Evolutionary conservation across 1,140 invertebrate species (phyloP).

Genomic region (honey bee (Apis mellifera)): Amel_HAv3.1 CM009931.2:16969501-16970000

Average conservation of each 20-base stretch:
- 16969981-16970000: too few species aligned
- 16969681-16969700: slow-evolving; percentile 29
- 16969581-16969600: slow-evolving; percentile 48
- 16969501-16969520: background rate
- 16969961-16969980: too few species aligned
- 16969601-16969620: slow-evolving; percentile 45
- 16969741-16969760: slow-evolving; percentile 59
- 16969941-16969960: background rate
- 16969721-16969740: slow-evolving; percentile 53
- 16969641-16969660: slow-evolving; percentile 52
- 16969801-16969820: slow-evolving; percentile 43
- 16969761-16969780: slow-evolving; percentile 47
- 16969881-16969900: slow-evolving; percentile 10
- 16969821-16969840: slow-evolving; percentile 52
- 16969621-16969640: slow-evolving; percentile 6
- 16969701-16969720: slow-evolving; percentile 8
- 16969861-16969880: background rate
- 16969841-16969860: background rate
- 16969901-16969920: background rate
- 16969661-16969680: slow-evolving; percentile 1
- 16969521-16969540: slow-evolving; percentile 33
- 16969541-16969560: slow-evolving; percentile 53
- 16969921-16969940: too few species aligned
- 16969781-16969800: slow-evolving; percentile 40
- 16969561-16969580: slow-evolving; percentile 64